A percentile compares a stretch with the other conserved stretches of the same genome.
Evolutionary conservation across 2,888 invertebrate species (phyloP).

Genomic region (Sinopyrophorus schimmeli): DNA sequence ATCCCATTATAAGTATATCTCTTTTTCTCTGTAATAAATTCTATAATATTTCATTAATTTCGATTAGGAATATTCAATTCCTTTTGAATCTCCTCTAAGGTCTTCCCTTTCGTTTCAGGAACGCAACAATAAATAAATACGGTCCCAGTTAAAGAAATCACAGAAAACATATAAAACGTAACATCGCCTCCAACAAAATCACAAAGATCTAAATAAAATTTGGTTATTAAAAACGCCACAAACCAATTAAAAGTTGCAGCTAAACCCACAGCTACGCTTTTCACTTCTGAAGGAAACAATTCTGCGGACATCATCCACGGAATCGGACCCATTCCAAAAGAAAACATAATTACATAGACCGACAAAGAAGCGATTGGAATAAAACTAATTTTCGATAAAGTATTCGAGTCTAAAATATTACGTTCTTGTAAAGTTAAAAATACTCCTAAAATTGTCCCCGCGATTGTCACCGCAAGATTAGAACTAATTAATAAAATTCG

Average conservation of each 20-base stretch:
- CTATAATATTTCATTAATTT: no score
- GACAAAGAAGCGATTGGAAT: conserved; percentile 74
- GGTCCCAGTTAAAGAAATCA: conserved; percentile 65
- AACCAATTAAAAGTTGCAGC: conserved; percentile 84
- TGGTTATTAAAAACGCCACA: conserved; percentile 79
- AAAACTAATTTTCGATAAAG: conserved; percentile 66
- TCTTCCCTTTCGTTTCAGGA: conserved; percentile 72
- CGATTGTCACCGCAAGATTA: conserved; percentile 69
- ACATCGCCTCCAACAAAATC: conserved; percentile 61
- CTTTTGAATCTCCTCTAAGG: conserved; percentile 67
- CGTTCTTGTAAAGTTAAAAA: conserved; percentile 63
- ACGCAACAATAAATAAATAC: conserved; percentile 69
- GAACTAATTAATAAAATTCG: conserved; percentile 74
- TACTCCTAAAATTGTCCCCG: conserved; percentile 69
- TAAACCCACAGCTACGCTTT: conserved; percentile 74
- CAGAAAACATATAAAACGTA: conserved; percentile 77
- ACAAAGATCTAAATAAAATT: conserved; percentile 67
- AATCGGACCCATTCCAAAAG: conserved; percentile 83
- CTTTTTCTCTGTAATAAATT: no score
- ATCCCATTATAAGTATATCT: no score
- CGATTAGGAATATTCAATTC: conserved; percentile 59
- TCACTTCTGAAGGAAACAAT: conserved; percentile 77
- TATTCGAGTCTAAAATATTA: conserved; percentile 45
- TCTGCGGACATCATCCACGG: conserved; percentile 88
- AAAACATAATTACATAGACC: conserved; percentile 77